These are phyloP conservation scores for Channa argus DNA, from an alignment of 2,113 vertebrate genomes.

Conservation along the genomic window DNA sequence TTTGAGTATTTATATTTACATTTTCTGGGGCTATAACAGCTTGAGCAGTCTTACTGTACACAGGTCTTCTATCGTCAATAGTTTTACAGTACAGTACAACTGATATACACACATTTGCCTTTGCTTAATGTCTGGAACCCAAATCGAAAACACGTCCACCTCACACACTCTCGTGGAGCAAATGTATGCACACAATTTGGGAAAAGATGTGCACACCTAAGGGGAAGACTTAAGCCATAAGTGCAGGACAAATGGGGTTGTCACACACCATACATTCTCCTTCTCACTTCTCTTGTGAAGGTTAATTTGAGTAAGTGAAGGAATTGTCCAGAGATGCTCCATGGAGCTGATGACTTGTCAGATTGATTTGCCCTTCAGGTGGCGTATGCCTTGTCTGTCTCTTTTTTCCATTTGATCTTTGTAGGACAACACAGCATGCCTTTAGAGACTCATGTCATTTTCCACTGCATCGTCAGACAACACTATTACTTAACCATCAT, in stretches of 20 bases:
- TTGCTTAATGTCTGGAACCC: constrained; percentile 15
- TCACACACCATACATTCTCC: constrained; percentile 17
- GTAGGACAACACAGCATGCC: constrained; percentile 42
- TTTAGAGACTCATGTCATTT: constrained; percentile 58
- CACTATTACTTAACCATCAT: constrained; percentile 66
- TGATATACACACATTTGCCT: not conserved
- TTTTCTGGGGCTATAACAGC: not conserved
- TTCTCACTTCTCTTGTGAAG: constrained; percentile 58
- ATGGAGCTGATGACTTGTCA: constrained; percentile 68
- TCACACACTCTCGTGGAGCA: not conserved
- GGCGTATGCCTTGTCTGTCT: constrained; percentile 51
- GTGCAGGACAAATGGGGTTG: constrained; percentile 36
- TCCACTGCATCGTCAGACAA: constrained; percentile 39
- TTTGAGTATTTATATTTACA: constrained; percentile 15
- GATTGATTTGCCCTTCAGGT: constrained; percentile 77
- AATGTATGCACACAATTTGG: not conserved
- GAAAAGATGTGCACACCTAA: not conserved
- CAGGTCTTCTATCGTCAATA: too few species aligned
- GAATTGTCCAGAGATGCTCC: constrained; percentile 59
- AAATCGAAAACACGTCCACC: not conserved
- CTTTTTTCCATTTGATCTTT: constrained; percentile 44
- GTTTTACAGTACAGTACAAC: not conserved
- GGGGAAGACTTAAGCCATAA: constrained; percentile 1
- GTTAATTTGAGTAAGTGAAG: constrained; percentile 75
- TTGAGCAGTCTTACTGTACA: too few species aligned